Base-by-base conservation (phyloP, 2,113 vertebrate species). In the Myocastor coypus region DNA sequence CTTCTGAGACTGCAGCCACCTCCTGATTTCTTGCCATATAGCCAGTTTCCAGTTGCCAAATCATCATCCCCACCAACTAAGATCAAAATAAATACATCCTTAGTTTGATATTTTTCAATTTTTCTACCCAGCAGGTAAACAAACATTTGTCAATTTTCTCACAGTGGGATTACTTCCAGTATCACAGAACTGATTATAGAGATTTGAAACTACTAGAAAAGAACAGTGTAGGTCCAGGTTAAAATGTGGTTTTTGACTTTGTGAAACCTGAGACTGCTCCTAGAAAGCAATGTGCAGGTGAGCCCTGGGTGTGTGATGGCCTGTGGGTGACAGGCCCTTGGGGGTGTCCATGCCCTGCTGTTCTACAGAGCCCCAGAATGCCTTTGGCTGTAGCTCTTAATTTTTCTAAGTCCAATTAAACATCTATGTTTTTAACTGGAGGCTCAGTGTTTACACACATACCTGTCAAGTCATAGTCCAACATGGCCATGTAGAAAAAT, bases 51-150 rank as follows among this genome's bases (percentile, higher is more conserved):
- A 86, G 89, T 96, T 83, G 30, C 93, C 94, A 61, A 0, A 2
- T 80, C 86, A 91, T 96, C 78, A 90, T 77, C 66, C 89, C 40
- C 32, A 59, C 34, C 95, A 91, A 69, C 63, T 50, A 97, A 92
- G 86, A 97, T 96, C 86, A 96, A 96, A 97, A 97, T 64, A 97
- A 97, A 83, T 69, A 83, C n/a, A 20, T 89, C 68, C 89, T 97
- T 92, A 96, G 37, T 94, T 95, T 96, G 91, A 85, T 96, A 94
- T 97, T 97, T 97, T 97, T 96, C 97, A 73, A 92, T 97, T 96
- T 97, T 95, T 93, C 73, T 19, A 87, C 95, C 22, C 97, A 96
- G 96, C 89, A 92, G 96, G 96, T 96, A 97, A 96, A 88, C 86
- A 97, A 96, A 75, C 78, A 91, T 95, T 91, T 6, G 11, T 95